Evolutionary conservation across 1,140 invertebrate genomes (phyloP).

Genomic region (Oedothorax gibbosus): DNA sequence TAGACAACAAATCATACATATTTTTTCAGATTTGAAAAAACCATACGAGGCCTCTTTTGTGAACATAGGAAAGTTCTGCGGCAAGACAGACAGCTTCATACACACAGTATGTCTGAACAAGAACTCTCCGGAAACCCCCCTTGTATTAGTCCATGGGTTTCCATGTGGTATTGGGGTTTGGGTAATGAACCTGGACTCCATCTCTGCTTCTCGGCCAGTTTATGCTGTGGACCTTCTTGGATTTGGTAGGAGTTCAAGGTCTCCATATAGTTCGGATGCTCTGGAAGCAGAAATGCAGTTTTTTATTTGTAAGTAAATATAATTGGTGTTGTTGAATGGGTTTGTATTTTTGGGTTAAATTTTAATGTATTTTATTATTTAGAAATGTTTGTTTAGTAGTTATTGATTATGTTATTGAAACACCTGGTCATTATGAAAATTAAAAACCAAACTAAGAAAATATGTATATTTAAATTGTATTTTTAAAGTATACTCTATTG

Average conservation of each 20-base stretch:
- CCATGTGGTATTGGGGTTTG: slow-evolving; percentile 92
- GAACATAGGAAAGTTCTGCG: slow-evolving; percentile 80
- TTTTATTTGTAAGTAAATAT: slow-evolving; percentile 72
- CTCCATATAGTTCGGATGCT: slow-evolving; percentile 84
- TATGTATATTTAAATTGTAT: too few relatives aligned
- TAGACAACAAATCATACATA: slow-evolving; percentile 30
- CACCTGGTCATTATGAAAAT: too few relatives aligned
- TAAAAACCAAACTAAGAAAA: too few relatives aligned
- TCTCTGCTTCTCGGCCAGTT: slow-evolving; percentile 81
- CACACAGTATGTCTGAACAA: slow-evolving; percentile 82
- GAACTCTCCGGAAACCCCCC: slow-evolving; percentile 70
- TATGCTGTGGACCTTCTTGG: slow-evolving; percentile 95
- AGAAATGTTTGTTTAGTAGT: too few relatives aligned
- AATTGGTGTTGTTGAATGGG: too few relatives aligned
- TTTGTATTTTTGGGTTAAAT: too few relatives aligned
- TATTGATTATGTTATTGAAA: too few relatives aligned
- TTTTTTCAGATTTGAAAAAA: slow-evolving; percentile 75
- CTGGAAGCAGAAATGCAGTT: slow-evolving; percentile 89
- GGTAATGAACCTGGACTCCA: slow-evolving; percentile 86
- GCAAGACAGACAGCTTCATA: slow-evolving; percentile 81
- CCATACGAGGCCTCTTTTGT: slow-evolving; percentile 84
- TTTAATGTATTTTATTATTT: too few relatives aligned
- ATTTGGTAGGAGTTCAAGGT: slow-evolving; percentile 92
- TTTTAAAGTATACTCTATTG: too few relatives aligned
- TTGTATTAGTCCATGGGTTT: slow-evolving; percentile 93